Evolutionary conservation across 1,140 invertebrate genomes (phyloP).

Genomic region (Diabrotica virgifera): DNA sequence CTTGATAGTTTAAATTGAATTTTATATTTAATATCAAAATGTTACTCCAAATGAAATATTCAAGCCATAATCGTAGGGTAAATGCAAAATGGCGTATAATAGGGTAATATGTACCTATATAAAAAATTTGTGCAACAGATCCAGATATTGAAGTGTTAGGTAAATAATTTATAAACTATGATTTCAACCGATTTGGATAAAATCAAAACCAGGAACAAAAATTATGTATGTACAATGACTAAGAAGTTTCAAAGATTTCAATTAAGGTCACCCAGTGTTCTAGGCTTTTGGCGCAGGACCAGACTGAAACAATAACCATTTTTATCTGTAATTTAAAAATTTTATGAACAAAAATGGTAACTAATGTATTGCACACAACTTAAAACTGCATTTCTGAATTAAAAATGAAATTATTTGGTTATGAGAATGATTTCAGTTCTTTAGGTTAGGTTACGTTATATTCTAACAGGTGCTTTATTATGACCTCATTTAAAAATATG

Average conservation of each 20-base stretch:
- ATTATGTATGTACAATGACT: slow-evolving; percentile 23
- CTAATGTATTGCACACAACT: too few relatives aligned
- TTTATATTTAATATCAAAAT: too few relatives aligned
- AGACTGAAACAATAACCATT: neutral
- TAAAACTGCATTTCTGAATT: too few relatives aligned
- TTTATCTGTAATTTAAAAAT: too few relatives aligned
- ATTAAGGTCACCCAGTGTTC: neutral
- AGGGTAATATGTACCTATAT: neutral
- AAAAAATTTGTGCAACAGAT: slow-evolving; percentile 15
- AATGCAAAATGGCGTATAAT: neutral
- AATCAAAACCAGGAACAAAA: slow-evolving; percentile 12
- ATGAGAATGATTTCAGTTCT: too few relatives aligned
- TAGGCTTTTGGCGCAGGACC: neutral
- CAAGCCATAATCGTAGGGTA: neutral
- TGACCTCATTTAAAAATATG: too few relatives aligned
- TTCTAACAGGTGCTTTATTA: too few relatives aligned
- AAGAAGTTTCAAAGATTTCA: neutral
- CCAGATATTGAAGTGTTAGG: neutral
- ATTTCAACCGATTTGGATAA: neutral
- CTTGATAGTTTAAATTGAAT: too few relatives aligned
- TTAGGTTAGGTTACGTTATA: too few relatives aligned
- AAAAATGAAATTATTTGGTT: too few relatives aligned
- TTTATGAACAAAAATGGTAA: too few relatives aligned
- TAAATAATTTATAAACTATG: slow-evolving; percentile 5
- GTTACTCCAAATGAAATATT: too few relatives aligned